Evolutionary conservation across 92 coral and sea anemone species (phyloP).

Genomic region (Scolanthus callimorphus): DNA sequence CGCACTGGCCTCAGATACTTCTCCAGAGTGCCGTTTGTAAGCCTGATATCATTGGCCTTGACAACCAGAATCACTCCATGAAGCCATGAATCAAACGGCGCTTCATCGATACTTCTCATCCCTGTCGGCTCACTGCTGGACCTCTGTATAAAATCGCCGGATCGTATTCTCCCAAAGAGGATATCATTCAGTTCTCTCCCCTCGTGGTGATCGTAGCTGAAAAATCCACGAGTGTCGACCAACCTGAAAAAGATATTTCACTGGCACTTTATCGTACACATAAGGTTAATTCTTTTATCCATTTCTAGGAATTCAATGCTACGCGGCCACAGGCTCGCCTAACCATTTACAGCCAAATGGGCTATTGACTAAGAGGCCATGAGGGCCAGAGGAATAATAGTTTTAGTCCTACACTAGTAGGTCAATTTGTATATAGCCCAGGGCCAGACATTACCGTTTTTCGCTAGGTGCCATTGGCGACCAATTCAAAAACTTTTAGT

Average conservation of each 20-base stretch:
- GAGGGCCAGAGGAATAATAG: too few species aligned
- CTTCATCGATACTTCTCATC: conserved; percentile 12
- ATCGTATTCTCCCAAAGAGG: conserved; percentile 42
- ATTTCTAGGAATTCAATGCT: too few species aligned
- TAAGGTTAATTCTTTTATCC: too few species aligned
- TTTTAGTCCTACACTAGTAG: too few species aligned
- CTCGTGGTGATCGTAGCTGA: conserved; percentile 48
- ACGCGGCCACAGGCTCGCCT: too few species aligned
- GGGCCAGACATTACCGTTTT: too few species aligned
- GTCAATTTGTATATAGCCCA: too few species aligned
- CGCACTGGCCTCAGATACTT: conserved; percentile 47
- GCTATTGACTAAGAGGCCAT: too few species aligned
- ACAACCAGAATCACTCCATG: conserved; percentile 54
- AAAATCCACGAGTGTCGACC: conserved; percentile 63
- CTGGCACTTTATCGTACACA: conserved; percentile 1
- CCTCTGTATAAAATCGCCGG: conserved; percentile 50
- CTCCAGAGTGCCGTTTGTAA: conserved; percentile 41
- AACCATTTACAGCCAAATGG: too few species aligned
- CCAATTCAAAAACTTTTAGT: too few species aligned
- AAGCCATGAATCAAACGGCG: conserved; percentile 35
- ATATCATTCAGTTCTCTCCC: conserved; percentile 47
- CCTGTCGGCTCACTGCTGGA: conserved; percentile 5
- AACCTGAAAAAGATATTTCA: conserved; percentile 33
- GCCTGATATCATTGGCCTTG: conserved; percentile 46
- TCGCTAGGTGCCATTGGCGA: too few species aligned